Evolutionary conservation across 2,113 vertebrate species (phyloP), one percentile per base, ranked within the genome.

Genomic region (Willisornis vidua): DNA sequence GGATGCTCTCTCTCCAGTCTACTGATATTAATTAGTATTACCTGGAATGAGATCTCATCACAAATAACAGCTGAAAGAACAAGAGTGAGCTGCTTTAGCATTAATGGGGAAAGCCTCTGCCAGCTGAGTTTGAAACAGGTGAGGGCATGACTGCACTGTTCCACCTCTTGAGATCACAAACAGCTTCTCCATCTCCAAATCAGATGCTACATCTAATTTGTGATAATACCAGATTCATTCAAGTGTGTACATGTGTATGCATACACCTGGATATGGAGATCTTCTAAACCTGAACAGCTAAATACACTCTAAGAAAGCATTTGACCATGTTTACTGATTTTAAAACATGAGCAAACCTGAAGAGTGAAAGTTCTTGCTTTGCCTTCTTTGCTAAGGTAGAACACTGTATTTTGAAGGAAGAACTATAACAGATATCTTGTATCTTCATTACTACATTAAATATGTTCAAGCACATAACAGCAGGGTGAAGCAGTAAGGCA

Each of bases 111-210:
- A 91, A 70, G 67, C 25, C 22, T 59, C 62, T n/a, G 52, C 22
- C 85, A 82, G 61, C 49, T 70, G 39, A 74, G 25, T 61, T 55
- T 55, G 61, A 89, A 83, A 86, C 29, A 92, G 65, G 31, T 68
- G 61, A 82, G 49, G 41, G 48, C 3, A 25, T n/a, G n/a, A 29
- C 25, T 66, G 35, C 58, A 46, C 48, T 51, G 23, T 79, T 80
- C 48, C 52, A 90, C 37, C 67, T 71, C 72, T 66, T 24, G 48
- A 43, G 29, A 3, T 46, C 81, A 86, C 62, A 74, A 73, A 93
- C 35, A 79, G 62, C 67, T 87, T 92, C 79, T 87, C 77, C 78
- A 43, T 31, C 48, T 89, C 73, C 57, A 63, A 65, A 90, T 78
- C 55, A 87, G 68, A 75, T 28, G n/a, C 31, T 73, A 59, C 29